Conservation (phyloP, 2,888 invertebrate species). For the Anodontia alba region DNA sequence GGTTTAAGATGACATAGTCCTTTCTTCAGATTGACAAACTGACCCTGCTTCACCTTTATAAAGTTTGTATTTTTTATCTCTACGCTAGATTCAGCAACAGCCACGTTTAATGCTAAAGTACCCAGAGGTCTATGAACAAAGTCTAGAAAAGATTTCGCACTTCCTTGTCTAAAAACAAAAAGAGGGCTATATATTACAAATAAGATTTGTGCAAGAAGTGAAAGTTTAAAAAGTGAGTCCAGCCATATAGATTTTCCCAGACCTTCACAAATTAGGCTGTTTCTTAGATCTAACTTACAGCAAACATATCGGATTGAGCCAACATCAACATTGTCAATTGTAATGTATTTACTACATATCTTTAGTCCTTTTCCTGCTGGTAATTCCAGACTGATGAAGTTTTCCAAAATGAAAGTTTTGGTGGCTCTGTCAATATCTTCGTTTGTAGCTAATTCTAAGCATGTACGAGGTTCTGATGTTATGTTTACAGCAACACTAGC, state of each 20-base stretch:
- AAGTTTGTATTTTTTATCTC: not conserved
- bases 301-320: not conserved
- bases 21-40: not conserved
- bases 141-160: not conserved
- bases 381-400: not conserved
- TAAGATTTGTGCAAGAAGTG: not conserved
- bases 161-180: not conserved
- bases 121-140: not conserved
- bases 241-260: not conserved
- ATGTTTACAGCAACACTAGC: not conserved
- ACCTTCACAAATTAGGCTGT: not conserved
- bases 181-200: not conserved
- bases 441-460: not conserved
- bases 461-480: not conserved
- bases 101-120: not conserved
- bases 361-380: no score
- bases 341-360: not conserved
- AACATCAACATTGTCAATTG: not conserved
- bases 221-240: not conserved
- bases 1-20: not conserved
- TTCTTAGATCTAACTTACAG: not conserved
- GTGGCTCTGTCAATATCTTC: not conserved
- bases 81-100: not conserved
- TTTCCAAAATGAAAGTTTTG: not conserved
- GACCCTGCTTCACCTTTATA: not conserved